Evolutionary conservation across 2,113 vertebrate genomes (phyloP), one percentile per base, ranked within the genome.

Genomic region (Ameiurus melas): DNA sequence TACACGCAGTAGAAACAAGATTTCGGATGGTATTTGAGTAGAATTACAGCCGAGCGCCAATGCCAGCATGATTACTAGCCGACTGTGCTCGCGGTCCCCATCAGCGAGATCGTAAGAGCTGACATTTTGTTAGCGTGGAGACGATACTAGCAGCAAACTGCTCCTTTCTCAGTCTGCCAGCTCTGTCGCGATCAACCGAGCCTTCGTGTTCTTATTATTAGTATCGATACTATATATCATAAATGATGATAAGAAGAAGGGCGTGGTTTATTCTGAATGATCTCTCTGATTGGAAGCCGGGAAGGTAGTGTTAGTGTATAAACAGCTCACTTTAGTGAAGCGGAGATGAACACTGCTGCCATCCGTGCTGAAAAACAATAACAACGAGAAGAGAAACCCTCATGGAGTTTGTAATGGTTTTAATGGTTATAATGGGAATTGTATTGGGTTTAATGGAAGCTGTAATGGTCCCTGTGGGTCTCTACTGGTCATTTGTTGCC

Each of bases 91-190:
- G 43, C 84, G 22, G n/a, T 17, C 68, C 68, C 17, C 53, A 71
- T 58, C 33, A 27, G 5, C 64, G 51, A 57, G 57, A 71, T 22
- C 33, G 62, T 66, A 36, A 60, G 62, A 68, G 83, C 83, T 85
- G 83, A 85, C 83, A 57, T 85, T 82, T 82, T 57, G 51, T 84
- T 57, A 36, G 51, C 83, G 6, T 85, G 30, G 64, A 55, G 30
- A 25, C 14, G 47, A 71, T 33, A 47, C 51, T 73, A 39, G 43
- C 1, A 36, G 2, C n/a, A 30, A 30, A 68, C n/a, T 70, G 36
- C 70, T 33, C 8, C n/a, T 33, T 80, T 16, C 19, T 55, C 30
- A 20, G 0, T 30, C 17, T 60, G 25, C 9, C 12, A 78, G 25
- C 16, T 78, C 47, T 25, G 12, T 27, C 27, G 9, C 1, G 10